Percentiles rank a stretch among this genome's conserved stretches.
phyloP scores from a whole-genome alignment of 2,797 vertebrate genomes.

The Antrozous pallidus region DNA sequence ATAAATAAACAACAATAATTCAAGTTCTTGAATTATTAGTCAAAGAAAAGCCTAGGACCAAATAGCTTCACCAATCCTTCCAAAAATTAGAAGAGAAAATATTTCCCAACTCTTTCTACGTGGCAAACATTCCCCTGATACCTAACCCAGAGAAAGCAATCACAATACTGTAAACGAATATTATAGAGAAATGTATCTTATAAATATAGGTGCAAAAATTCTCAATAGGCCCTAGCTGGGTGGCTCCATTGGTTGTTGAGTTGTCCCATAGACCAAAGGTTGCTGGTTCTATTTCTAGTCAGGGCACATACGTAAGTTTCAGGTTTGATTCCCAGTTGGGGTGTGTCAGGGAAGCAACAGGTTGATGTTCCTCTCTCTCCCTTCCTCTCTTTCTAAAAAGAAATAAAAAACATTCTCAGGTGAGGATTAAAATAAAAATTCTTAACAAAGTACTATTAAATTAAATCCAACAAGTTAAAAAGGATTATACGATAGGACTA shows the following conservation, averaged over 20 bases:
- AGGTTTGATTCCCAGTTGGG: not conserved
- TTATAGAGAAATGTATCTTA: not conserved
- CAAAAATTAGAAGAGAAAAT: not conserved
- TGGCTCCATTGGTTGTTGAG: not conserved
- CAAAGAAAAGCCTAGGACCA: not conserved
- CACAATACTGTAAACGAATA: not conserved
- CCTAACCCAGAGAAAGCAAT: not conserved
- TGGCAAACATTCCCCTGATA: not conserved
- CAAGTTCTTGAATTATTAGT: not conserved
- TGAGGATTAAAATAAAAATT: not conserved
- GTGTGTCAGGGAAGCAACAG: not conserved
- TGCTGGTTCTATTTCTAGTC: not conserved
- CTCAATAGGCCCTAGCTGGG: not conserved
- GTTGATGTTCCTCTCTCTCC: not conserved
- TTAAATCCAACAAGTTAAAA: not conserved
- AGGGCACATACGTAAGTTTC: not conserved
- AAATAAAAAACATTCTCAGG: not conserved
- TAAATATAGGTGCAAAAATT: not conserved
- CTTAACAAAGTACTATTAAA: not conserved
- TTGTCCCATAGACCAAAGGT: not conserved
- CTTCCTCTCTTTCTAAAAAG: not conserved
- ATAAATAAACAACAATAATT: not conserved
- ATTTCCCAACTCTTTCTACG: not conserved
- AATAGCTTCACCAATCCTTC: not conserved
- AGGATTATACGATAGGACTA: not conserved